Percentiles rank a stretch among this genome's conserved stretches.
Conservation (phyloP, 2,888 invertebrate genomes). For the Tipula unca region DNA sequence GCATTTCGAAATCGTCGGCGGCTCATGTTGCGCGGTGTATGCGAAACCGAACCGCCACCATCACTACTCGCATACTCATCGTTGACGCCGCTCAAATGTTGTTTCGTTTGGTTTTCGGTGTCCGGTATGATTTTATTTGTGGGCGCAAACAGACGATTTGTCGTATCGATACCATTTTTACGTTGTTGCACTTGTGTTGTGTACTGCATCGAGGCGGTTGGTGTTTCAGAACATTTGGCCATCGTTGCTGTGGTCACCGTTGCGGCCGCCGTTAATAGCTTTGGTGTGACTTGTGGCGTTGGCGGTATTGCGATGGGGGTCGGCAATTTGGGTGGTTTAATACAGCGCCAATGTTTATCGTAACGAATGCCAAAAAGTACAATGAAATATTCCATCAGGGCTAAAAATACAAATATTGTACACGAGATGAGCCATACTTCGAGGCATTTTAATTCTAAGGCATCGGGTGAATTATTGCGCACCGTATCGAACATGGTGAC, state of each 20-base stretch:
- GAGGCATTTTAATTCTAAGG: constrained; percentile 54
- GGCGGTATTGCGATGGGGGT: constrained; percentile 33
- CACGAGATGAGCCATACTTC: constrained; percentile 58
- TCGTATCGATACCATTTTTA: constrained; percentile 30
- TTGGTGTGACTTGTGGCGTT: constrained; percentile 41
- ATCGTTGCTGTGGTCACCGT: constrained; percentile 25
- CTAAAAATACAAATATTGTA: constrained; percentile 55
- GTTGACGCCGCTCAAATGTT: background rate
- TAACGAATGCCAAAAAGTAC: constrained; percentile 56
- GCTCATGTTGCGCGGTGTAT: background rate
- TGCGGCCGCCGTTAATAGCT: constrained; percentile 43
- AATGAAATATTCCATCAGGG: constrained; percentile 54
- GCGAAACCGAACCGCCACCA: background rate
- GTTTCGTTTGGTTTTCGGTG: constrained; percentile 22
- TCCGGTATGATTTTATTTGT: constrained; percentile 30
- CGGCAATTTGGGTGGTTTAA: constrained; percentile 33
- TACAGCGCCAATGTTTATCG: constrained; percentile 52
- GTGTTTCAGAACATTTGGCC: background rate
- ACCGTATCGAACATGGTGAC: constrained; percentile 60
- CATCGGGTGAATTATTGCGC: constrained; percentile 56
- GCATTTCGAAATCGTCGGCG: constrained; percentile 37
- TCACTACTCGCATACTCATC: constrained; percentile 9
- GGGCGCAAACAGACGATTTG: constrained; percentile 27
- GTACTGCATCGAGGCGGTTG: constrained; percentile 19
- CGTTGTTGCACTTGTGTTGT: constrained; percentile 26